Base-by-base conservation (phyloP, 2,888 invertebrate genomes). In the Arge pagana region DNA sequence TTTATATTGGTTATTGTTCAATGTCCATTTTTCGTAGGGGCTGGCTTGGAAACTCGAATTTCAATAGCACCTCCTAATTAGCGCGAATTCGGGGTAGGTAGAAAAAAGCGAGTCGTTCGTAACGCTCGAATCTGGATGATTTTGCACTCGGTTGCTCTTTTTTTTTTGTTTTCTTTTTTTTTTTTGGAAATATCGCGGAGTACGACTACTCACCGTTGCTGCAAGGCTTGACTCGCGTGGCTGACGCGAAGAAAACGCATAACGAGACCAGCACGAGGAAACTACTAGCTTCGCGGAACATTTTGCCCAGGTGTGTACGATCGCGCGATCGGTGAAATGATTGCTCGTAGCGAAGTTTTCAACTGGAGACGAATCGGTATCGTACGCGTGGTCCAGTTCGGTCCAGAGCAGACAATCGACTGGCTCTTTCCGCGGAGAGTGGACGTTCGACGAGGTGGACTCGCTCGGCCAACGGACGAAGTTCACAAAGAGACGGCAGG, bases 231-330 rank as follows among this genome's bases (percentile, higher is more conserved):
- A 69, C 67, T 45, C 56, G 5, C 3, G 71, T 70, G 6, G 68
- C 63, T 37, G 35, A 52, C 30, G 57, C 62, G 19, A 68, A 24
- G 21, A 52, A 59, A 48, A 58, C 35, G 33, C 48, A n/a, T n/a
- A n/a, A n/a, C n/a, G 41, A 50, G 35, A 71, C 56, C 50, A 63
- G 61, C 53, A 61, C 60, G 54, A 71, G 57, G 60, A 71, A 62
- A 53, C 70, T 55, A 41, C 64, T 11, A 51, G 62, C 65, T 68
- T 56, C 60, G 58, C 56, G 66, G 56, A 60, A 52, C 67, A 68
- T 59, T 62, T 58, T 52, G 61, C 69, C 66, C 68, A 68, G 69
- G 68, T 67, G 61, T 18, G 42, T 40, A 7, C 42, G 18, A 13
- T 21, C 28, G 26, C 19, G 30, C 42, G 5, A 36, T 30, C 35